Evolutionary conservation across 35 echinoderm and acorn worm species (phyloP).

Genomic region (Diadema setosum): DNA sequence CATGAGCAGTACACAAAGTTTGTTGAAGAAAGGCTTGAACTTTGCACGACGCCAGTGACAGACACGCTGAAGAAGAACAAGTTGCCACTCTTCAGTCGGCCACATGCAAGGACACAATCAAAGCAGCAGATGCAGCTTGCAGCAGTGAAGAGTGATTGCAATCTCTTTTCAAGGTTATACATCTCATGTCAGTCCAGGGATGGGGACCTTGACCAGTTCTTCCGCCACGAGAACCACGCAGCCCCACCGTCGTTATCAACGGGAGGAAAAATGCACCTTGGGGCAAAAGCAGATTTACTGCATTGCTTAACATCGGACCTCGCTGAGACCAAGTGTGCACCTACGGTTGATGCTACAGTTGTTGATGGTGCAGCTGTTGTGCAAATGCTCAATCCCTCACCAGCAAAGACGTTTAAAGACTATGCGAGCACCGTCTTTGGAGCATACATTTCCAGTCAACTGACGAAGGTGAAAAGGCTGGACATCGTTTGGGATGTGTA

Average conservation of each 20-base stretch:
- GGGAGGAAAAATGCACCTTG: not conserved
- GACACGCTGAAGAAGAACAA: not conserved
- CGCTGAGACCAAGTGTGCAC: not conserved
- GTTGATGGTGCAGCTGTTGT: slow-evolving; percentile 49
- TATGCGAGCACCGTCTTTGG: slow-evolving; percentile 34
- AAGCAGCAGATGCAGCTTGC: not conserved
- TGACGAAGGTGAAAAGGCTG: not conserved
- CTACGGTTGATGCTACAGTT: not conserved
- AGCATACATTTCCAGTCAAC: not conserved
- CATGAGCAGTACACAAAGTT: slow-evolving; percentile 1
- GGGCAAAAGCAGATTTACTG: slow-evolving; percentile 31
- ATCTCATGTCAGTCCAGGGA: slow-evolving; percentile 31
- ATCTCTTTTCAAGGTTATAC: not conserved
- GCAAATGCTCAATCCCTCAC: slow-evolving; percentile 32
- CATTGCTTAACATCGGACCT: not conserved
- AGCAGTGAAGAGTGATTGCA: slow-evolving; percentile 31
- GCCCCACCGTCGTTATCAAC: slow-evolving; percentile 30
- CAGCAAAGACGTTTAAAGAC: slow-evolving; percentile 34
- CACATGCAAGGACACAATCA: not conserved
- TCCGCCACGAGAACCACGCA: slow-evolving; percentile 44
- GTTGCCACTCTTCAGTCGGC: not conserved
- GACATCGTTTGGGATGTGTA: slow-evolving; percentile 34
- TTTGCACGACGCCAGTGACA: not conserved
- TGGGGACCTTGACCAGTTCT: slow-evolving; percentile 44
- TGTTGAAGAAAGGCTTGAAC: not conserved